phyloP scores from a whole-genome alignment of 23 tunicate genomes.

The Ciona savignyi region DNA sequence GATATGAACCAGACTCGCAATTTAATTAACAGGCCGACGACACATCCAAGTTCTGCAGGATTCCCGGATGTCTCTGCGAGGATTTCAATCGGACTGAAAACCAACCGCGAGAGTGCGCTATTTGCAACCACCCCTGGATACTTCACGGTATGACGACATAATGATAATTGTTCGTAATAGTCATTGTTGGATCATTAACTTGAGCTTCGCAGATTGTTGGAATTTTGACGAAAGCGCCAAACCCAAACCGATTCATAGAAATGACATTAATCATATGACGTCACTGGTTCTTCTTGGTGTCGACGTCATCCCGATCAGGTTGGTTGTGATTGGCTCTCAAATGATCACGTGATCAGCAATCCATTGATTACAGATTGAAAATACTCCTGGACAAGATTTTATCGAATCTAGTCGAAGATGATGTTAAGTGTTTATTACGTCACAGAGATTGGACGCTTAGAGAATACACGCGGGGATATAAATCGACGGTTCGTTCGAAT shows the following conservation, averaged over 20 bases:
- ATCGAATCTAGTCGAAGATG: not conserved
- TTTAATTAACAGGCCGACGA: not conserved
- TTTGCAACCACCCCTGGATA: not conserved
- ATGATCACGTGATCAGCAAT: too few species aligned
- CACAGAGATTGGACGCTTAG: conserved; percentile 1
- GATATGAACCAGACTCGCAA: not conserved
- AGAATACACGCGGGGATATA: conserved; percentile 17
- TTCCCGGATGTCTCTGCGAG: not conserved
- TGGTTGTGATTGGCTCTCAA: too few species aligned
- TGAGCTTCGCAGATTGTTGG: not conserved
- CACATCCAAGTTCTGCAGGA: not conserved
- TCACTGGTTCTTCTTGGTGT: not conserved
- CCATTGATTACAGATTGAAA: conserved; percentile 6
- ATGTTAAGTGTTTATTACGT: not conserved
- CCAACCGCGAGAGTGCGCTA: not conserved
- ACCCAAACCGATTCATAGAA: not conserved
- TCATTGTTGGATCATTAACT: too few species aligned
- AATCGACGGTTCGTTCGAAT: not conserved
- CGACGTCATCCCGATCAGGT: not conserved
- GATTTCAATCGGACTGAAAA: not conserved
- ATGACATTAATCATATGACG: not conserved
- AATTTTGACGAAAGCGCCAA: not conserved
- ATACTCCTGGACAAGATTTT: conserved; percentile 8
- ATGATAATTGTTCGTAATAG: too few species aligned
- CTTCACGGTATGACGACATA: not conserved